These are phyloP conservation scores for Nemopilema nomurai DNA, from an alignment of 30 jellyfish, hydroid and myxozoan species.

Conservation along the genomic window DNA sequence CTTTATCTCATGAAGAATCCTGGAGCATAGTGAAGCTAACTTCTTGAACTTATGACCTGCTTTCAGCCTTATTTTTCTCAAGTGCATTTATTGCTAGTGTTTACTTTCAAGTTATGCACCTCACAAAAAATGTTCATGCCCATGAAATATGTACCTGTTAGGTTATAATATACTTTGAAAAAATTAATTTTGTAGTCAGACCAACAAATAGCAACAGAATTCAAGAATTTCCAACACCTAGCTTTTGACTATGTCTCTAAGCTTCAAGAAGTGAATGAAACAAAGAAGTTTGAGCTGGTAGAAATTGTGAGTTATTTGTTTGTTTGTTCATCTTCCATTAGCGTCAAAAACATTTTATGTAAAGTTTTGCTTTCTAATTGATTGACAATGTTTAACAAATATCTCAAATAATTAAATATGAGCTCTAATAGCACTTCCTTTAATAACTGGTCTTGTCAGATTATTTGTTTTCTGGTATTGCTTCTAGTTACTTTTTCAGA, in stretches of 20 bases:
- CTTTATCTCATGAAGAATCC: too few species aligned
- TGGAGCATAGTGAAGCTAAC: too few species aligned
- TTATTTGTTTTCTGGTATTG: too few species aligned
- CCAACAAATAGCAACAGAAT: conserved; percentile 74
- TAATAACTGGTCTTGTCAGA: too few species aligned
- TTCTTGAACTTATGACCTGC: background rate
- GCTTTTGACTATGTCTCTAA: conserved; percentile 90
- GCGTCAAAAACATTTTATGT: background rate
- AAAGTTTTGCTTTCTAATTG: background rate
- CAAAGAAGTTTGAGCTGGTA: conserved; percentile 96
- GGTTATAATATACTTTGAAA: background rate
- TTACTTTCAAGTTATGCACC: too few species aligned
- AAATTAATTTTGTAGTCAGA: conserved; percentile 72
- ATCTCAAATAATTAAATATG: too few species aligned
- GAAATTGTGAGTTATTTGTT: conserved; percentile 81
- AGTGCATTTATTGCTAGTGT: background rate
- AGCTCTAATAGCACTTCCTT: too few species aligned
- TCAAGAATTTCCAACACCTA: conserved; percentile 71
- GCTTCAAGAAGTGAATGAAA: conserved; percentile 96
- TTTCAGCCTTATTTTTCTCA: background rate
- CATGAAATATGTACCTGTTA: too few species aligned
- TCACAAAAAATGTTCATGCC: too few species aligned
- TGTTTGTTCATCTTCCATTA: background rate
- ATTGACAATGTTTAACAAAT: too few species aligned
- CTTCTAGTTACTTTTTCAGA: too few species aligned